These are phyloP conservation scores for Trachemys scripta DNA, from an alignment of 2,113 vertebrate species.

Conservation along the genomic window DNA sequence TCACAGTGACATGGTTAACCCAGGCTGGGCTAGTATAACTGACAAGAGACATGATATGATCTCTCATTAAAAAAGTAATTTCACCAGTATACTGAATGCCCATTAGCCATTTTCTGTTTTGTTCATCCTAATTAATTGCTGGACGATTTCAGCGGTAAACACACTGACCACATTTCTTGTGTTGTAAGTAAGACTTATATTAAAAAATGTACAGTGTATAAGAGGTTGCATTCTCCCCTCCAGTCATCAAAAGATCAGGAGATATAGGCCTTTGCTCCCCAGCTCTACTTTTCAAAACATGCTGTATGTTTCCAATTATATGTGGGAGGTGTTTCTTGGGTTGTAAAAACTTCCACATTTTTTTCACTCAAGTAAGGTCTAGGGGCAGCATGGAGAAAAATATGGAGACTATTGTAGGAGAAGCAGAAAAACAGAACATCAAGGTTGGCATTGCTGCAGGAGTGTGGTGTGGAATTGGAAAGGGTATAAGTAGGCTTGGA, in stretches of 20 bases:
- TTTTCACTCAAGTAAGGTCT: not conserved
- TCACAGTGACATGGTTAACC: not conserved
- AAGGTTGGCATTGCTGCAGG: too few species aligned
- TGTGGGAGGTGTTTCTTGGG: not conserved
- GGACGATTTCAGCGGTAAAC: not conserved
- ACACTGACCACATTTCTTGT: not conserved
- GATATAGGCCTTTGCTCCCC: not conserved
- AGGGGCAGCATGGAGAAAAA: not conserved
- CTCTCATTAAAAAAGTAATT: conserved; percentile 14
- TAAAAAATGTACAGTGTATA: not conserved
- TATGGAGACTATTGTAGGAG: not conserved
- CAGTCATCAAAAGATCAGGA: not conserved
- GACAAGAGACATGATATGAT: not conserved
- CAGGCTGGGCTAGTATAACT: not conserved
- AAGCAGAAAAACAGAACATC: not conserved
- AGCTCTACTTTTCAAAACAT: not conserved
- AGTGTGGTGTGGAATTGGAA: too few species aligned
- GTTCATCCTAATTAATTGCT: not conserved
- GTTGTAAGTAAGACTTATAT: not conserved
- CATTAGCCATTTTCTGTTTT: not conserved
- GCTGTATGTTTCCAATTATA: not conserved
- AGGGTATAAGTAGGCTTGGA: not conserved
- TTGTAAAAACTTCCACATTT: not conserved
- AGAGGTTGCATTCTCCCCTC: not conserved
- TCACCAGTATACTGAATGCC: not conserved